Base-by-base conservation (phyloP, 2,113 vertebrate genomes). In the Micronisus gabar region DNA sequence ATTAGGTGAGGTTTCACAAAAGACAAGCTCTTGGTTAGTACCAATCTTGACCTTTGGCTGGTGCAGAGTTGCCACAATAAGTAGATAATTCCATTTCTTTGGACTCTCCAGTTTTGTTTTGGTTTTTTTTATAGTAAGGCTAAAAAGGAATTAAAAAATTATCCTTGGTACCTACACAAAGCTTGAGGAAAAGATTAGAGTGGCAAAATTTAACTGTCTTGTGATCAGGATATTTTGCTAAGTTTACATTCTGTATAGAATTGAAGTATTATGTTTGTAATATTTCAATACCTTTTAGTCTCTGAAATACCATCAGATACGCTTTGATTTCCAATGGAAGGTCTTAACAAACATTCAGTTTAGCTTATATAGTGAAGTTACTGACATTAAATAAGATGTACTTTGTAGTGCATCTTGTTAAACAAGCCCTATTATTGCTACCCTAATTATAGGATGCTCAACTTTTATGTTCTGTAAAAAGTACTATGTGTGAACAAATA, bases 321-420 rank as follows among this genome's bases (percentile, higher is more conserved):
- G 14, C 9, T 61, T 75, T 9, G 7, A 40, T 82, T 82, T 93
- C 56, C 38, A 85, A 0, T 67, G 14, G 17, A 52, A 75, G 36
- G 17, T 32, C 61, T 55, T 89, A 67, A 81, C 13, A 66, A 84
- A 16, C 6, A 34, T 55, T 73, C 25, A 23, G 11, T 61, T 62
- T 75, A 45, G 6, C 19, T 90, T 61, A 53, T 13, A 6, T 73
- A 61, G 15, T 45, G 9, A 25, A 62, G 27, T 36, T 65, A 19
- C 11, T 71, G 38, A 29, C 5, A 8, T 63, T 1, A 2, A 48
- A 47, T 55, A 59, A 70, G 71, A 53, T 0, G 0, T 41, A 50
- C 11, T 81, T 32, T 40, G 6, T 34, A 40, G 32, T 30, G 18
- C 4, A 3, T 76, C 10, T 45, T 92, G 41, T 86, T 92, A 75